Evolutionary conservation across 1,140 invertebrate species (phyloP), one percentile per base, ranked within the genome.

Genomic region (Saccostrea cuccullata): DNA sequence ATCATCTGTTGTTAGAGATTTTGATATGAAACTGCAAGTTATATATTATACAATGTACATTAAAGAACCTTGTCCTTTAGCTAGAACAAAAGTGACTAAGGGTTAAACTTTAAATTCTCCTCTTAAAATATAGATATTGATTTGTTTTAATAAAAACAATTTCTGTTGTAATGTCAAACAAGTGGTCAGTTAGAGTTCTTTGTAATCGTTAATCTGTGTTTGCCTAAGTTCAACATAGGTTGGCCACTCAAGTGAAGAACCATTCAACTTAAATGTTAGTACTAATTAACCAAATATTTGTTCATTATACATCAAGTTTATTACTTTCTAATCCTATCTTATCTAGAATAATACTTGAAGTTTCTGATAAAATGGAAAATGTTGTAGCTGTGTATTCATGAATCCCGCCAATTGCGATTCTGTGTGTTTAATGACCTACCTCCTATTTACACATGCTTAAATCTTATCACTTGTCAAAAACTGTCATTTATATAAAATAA

Each of bases 281-380:
- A 77, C 11, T 30, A 77, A 77, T 77, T 77, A 30, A 77, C 70
- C 70, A 77, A 77, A 77, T 77, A 77, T 77, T 77, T 77, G 70
- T 77, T 30, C 26, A 77, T 77, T 77, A 77, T 77, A 77, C 70
- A 77, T 77, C 70, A 77, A 26, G 30, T 77, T 30, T 77, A 77
- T 77, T 77, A 77, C 9, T 77, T 77, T 77, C 26, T 77, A 77
- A 77, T 77, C 70, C 70, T 77, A 77, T 77, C 70, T 77, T 77
- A 77, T 77, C 70, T 36, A 26, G 26, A 36, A 77, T 77, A 30
- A 77, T 77, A 30, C 70, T 64, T 77, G 70, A 77, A 36, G 70
- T 77, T 36, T 77, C 70, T 30, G 70, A 77, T 77, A 77, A 77
- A 40, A 36, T 40, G 13, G 26, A 17, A 36, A 77, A 26, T 15